These are phyloP conservation scores for Poeciliopsis prolifica DNA, from an alignment of 2,113 vertebrate genomes.

Conservation along the genomic window DNA sequence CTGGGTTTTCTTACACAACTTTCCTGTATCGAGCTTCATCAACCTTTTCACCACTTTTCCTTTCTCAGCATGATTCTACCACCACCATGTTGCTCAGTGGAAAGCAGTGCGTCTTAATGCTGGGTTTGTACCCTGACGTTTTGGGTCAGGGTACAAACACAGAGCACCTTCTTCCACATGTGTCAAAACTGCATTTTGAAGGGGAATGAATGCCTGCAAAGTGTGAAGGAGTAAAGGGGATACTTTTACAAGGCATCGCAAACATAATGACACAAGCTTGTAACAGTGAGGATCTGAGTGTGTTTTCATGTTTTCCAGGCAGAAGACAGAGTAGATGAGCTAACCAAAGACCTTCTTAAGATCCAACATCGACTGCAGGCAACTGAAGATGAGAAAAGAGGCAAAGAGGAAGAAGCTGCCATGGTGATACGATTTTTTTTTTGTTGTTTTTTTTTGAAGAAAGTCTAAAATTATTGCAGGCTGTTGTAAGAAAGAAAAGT, in stretches of 20 bases:
- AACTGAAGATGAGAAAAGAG: slow-evolving; percentile 61
- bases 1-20: no score
- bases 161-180: no score
- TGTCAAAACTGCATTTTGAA: no score
- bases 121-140: no score
- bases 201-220: not conserved
- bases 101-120: no score
- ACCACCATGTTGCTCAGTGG: no score
- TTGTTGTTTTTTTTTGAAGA: not conserved
- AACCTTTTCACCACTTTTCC: not conserved
- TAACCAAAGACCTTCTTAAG: slow-evolving; percentile 55
- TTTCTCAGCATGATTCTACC: no score
- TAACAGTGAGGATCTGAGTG: not conserved
- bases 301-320: slow-evolving; percentile 23
- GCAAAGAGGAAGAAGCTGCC: slow-evolving; percentile 59
- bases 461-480: not conserved
- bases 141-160: no score
- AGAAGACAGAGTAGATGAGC: slow-evolving; percentile 64
- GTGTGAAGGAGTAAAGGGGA: not conserved
- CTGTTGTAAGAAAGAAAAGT: not conserved
- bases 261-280: not conserved
- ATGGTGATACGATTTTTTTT: slow-evolving; percentile 37
- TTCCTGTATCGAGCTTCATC: not conserved
- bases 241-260: not conserved
- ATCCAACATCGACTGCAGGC: slow-evolving; percentile 44